phyloP scores from a whole-genome alignment of 2,113 vertebrate species.

The Bufo bufo region DNA sequence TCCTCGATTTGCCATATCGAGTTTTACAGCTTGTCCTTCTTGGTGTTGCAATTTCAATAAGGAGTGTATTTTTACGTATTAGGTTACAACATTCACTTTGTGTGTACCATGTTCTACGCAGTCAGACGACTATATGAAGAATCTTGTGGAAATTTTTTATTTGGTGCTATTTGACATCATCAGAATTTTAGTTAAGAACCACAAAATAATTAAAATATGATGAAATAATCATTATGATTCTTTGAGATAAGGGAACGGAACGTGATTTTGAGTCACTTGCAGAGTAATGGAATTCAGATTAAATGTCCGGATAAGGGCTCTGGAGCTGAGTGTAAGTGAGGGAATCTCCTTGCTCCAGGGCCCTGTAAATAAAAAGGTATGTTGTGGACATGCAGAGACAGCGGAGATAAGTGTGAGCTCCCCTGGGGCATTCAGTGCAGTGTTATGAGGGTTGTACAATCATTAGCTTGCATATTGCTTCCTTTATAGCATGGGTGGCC shows the following conservation, averaged over 20 bases:
- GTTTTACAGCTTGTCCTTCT: no score
- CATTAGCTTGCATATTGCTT: slow-evolving; percentile 22
- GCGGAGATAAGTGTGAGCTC: slow-evolving; percentile 6
- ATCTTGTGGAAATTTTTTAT: not conserved
- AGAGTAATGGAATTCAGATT: not conserved
- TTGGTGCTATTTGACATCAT: not conserved
- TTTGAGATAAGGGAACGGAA: not conserved
- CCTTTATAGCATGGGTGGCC: slow-evolving; percentile 33
- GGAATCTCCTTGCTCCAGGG: slow-evolving; percentile 37
- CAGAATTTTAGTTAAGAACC: not conserved
- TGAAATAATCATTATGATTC: not conserved
- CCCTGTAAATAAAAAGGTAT: slow-evolving; percentile 32
- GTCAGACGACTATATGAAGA: no score
- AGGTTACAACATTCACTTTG: no score
- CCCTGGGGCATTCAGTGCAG: not conserved
- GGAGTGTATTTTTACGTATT: no score
- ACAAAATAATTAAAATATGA: not conserved
- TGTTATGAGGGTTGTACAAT: not conserved
- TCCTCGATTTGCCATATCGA: no score
- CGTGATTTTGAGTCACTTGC: not conserved
- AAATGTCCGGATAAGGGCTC: not conserved
- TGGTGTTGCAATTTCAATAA: no score
- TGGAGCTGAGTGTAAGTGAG: not conserved
- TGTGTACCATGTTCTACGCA: no score
- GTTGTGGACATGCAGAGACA: slow-evolving; percentile 47